Conservation (phyloP, 2,888 invertebrate genomes). For the Thysanoteuthis rhombus region DNA sequence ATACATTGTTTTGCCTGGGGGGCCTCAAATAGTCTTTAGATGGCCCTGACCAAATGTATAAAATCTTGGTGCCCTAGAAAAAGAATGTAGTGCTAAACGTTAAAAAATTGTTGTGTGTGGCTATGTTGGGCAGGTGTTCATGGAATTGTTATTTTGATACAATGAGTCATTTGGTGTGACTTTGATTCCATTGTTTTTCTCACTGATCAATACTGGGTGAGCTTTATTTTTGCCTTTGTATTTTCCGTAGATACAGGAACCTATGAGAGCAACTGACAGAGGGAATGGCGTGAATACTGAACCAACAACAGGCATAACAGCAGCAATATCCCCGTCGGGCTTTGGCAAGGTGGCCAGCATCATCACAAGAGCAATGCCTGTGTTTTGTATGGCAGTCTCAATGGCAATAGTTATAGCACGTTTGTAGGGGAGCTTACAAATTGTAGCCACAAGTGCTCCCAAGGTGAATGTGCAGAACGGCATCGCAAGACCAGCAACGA, state of each 20-base stretch:
- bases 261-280: conserved; percentile 49
- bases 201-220: neutral
- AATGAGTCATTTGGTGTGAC: neutral
- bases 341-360: conserved; percentile 59
- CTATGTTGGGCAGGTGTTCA: neutral
- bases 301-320: conserved; percentile 68
- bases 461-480: conserved; percentile 70
- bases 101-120: neutral
- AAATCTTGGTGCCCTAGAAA: neutral
- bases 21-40: no score
- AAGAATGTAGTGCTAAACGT: no score
- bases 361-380: conserved; percentile 71
- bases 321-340: conserved; percentile 74
- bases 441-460: conserved; percentile 63
- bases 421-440: conserved; percentile 65
- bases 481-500: conserved; percentile 67
- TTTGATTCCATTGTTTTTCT: neutral
- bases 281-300: conserved; percentile 61
- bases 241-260: conserved; percentile 34
- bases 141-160: neutral
- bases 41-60: no score
- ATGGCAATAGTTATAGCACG: conserved; percentile 80
- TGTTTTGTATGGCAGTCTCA: conserved; percentile 88
- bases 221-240: neutral
- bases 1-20: no score